phyloP scores from a whole-genome alignment of 2,888 invertebrate species.

The Lepidochitona cinerea region DNA sequence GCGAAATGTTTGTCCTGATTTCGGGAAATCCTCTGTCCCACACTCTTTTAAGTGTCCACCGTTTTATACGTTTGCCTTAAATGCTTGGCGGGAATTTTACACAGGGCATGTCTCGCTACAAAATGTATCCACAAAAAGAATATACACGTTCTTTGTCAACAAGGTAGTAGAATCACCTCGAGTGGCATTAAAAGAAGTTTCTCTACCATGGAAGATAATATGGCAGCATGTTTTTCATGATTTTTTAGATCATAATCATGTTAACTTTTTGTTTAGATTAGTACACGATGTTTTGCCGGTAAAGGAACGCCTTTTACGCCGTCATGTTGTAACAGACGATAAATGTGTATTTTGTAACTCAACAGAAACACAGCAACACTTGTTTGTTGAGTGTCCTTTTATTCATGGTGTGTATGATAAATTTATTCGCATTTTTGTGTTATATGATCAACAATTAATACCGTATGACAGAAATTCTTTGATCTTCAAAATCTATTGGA shows the following conservation, averaged over 20 bases:
- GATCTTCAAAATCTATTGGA: neutral
- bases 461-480: neutral
- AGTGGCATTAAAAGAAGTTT: neutral
- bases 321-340: neutral
- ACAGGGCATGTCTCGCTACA: neutral
- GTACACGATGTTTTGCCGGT: neutral
- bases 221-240: neutral
- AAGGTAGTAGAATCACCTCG: neutral
- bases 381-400: neutral
- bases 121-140: neutral
- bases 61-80: neutral
- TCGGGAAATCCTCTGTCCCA: neutral
- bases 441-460: neutral
- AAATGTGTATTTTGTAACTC: neutral
- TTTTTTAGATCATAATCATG: neutral
- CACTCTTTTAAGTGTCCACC: neutral
- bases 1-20: neutral
- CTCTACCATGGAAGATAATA: neutral
- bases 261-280: neutral
- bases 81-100: neutral
- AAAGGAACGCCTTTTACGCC: neutral
- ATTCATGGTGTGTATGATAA: neutral
- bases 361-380: neutral
- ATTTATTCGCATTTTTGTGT: neutral
- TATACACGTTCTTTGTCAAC: neutral